Conservation (phyloP, 1,140 invertebrate genomes). For the Psilanteris sp. region DNA sequence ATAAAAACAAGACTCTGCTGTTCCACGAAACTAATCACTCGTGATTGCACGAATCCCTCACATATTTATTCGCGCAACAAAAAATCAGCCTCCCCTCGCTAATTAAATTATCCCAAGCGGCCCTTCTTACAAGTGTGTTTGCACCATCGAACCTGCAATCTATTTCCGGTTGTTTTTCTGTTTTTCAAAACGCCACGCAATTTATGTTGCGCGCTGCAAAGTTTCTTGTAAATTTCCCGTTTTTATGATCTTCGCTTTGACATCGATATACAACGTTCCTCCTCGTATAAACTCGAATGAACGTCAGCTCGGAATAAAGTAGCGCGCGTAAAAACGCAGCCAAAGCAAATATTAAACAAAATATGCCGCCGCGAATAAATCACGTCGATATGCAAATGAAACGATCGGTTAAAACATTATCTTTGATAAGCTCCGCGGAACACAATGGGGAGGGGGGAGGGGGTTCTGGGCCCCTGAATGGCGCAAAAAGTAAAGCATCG, state of each 20-base stretch:
- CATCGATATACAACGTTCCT: constrained; percentile 5
- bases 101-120: too few relatives aligned
- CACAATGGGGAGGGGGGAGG: too few relatives aligned
- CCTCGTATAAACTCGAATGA: constrained; percentile 31
- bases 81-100: too few relatives aligned
- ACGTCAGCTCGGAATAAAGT: constrained; percentile 23
- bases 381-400: constrained; percentile 3
- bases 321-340: background rate
- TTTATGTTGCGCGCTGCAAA: background rate
- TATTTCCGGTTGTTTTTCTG: too few relatives aligned
- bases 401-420: background rate
- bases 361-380: background rate
- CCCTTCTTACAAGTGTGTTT: too few relatives aligned
- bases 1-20: too few relatives aligned
- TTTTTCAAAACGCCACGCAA: constrained; percentile 12
- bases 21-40: too few relatives aligned
- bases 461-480: too few relatives aligned
- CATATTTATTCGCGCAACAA: too few relatives aligned
- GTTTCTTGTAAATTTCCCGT: constrained; percentile 32
- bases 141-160: too few relatives aligned
- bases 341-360: constrained; percentile 11
- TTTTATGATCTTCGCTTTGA: constrained; percentile 38
- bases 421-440: background rate
- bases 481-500: too few relatives aligned
- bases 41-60: too few relatives aligned